Percentiles rank a stretch among this genome's conserved stretches.
Conservation (phyloP, 2,797 vertebrate species). For the Ibycter americanus region DNA sequence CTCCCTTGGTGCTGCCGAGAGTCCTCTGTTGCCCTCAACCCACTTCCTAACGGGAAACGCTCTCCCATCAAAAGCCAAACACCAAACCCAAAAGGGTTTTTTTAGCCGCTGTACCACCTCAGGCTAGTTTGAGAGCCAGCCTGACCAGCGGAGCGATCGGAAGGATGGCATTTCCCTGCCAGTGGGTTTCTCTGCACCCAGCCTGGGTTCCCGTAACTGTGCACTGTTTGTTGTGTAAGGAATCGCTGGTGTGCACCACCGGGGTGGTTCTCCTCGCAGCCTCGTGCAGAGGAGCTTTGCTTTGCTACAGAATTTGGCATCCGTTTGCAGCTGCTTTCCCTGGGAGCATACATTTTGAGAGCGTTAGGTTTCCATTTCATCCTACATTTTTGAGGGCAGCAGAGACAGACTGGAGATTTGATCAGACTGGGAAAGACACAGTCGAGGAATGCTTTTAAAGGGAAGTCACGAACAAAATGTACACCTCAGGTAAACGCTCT, state of each 20-base stretch:
- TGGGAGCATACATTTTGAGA: not conserved
- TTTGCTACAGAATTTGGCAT: not conserved
- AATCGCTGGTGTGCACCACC: not conserved
- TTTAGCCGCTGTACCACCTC: not conserved
- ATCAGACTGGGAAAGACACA: constrained; percentile 26
- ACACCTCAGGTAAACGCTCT: not conserved
- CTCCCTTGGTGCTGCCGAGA: not conserved
- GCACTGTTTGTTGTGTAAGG: constrained; percentile 41
- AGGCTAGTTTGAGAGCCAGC: not conserved
- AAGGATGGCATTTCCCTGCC: not conserved
- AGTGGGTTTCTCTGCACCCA: not conserved
- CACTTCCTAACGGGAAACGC: not conserved
- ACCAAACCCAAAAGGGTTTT: not conserved
- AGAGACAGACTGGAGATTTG: constrained; percentile 10
- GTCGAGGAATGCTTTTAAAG: not conserved
- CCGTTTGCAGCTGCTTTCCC: not conserved
- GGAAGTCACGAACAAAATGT: not conserved
- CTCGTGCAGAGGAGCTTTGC: not conserved
- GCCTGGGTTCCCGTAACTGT: not conserved
- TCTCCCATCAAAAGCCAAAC: not conserved
- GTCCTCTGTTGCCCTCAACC: not conserved
- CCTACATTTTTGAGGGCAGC: not conserved
- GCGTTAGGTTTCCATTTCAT: not conserved
- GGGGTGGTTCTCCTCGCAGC: not conserved
- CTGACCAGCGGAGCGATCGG: not conserved